phyloP scores from a whole-genome alignment of 2,888 invertebrate genomes.

The Erpobdella octoculata region DNA sequence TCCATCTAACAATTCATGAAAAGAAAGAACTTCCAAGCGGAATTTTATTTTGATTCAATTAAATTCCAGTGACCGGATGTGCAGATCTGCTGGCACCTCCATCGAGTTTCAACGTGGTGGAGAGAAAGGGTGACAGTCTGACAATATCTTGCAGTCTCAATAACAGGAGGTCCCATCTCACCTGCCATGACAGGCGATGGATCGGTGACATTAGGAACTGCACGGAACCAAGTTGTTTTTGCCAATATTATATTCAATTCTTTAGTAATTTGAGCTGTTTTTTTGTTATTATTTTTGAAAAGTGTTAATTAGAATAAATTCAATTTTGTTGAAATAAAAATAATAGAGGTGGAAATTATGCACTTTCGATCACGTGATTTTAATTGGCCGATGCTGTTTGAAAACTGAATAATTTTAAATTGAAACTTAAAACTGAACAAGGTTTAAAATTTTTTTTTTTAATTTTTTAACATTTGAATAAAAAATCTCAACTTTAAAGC shows the following conservation, averaged over 20 bases:
- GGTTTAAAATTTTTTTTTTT: not conserved
- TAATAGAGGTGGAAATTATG: too few relatives aligned
- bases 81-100: not conserved
- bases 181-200: slow-evolving; percentile 24
- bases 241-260: too few relatives aligned
- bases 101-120: not conserved
- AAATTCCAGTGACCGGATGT: slow-evolving; percentile 13
- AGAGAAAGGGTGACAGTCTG: not conserved
- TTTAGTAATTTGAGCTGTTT: too few relatives aligned
- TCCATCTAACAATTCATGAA: not conserved
- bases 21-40: not conserved
- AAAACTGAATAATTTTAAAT: too few relatives aligned
- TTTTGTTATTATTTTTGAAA: too few relatives aligned
- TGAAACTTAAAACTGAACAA: too few relatives aligned
- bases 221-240: not conserved
- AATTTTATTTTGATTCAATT: not conserved
- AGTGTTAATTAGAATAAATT: too few relatives aligned
- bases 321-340: too few relatives aligned
- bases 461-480: not conserved
- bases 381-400: too few relatives aligned
- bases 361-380: too few relatives aligned
- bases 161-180: slow-evolving; percentile 21
- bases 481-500: not conserved
- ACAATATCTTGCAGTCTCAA: slow-evolving; percentile 17
- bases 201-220: slow-evolving; percentile 28